Percentiles rank a stretch among this genome's conserved stretches.
These are phyloP conservation scores for Odocoileus virginianus DNA, from an alignment of 2,113 vertebrate species.

Conservation along the genomic window DNA sequence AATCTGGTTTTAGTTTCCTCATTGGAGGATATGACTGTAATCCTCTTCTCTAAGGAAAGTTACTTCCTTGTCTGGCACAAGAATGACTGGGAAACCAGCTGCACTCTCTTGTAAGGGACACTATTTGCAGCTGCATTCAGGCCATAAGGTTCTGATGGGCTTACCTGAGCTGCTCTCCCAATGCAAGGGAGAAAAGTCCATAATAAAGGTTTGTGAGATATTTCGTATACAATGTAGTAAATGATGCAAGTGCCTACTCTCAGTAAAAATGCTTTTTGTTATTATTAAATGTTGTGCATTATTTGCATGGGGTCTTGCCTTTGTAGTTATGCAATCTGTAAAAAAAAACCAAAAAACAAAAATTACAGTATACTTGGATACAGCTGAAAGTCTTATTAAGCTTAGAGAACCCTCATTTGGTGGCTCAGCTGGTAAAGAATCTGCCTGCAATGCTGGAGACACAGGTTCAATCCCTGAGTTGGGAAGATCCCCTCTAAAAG, in stretches of 20 bases:
- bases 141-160: neutral
- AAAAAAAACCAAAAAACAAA: neutral
- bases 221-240: neutral
- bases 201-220: neutral
- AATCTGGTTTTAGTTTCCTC: constrained; percentile 54
- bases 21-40: constrained; percentile 49
- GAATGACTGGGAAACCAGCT: constrained; percentile 26
- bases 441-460: neutral
- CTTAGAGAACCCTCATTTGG: neutral
- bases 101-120: neutral
- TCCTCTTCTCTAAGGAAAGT: constrained; percentile 59
- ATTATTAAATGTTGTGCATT: constrained; percentile 52
- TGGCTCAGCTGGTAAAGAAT: neutral
- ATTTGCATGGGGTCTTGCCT: constrained; percentile 26
- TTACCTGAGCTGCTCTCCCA: constrained; percentile 11
- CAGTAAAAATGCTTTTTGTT: neutral
- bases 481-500: neutral
- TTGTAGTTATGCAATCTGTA: constrained; percentile 16
- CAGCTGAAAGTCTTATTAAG: neutral
- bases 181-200: neutral
- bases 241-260: neutral
- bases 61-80: constrained; percentile 46
- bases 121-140: neutral
- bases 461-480: neutral
- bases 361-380: constrained; percentile 19